Evolutionary conservation across 1,140 invertebrate genomes (phyloP).

Genomic region (Caenorhabditis brenneri): DNA sequence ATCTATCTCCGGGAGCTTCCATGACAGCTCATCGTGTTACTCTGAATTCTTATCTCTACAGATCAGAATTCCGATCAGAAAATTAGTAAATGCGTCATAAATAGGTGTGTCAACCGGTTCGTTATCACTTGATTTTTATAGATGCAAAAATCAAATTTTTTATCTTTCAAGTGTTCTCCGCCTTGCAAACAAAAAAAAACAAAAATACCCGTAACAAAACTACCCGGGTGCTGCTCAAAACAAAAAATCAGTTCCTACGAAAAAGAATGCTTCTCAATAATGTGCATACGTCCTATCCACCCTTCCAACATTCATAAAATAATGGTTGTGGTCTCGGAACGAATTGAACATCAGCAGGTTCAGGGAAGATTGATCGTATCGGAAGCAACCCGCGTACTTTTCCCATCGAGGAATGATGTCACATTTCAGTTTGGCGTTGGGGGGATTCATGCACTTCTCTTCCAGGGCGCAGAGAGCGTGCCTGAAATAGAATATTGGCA

Average conservation of each 20-base stretch:
- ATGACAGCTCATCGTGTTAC: too few relatives aligned
- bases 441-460: not conserved
- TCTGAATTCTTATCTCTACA: too few relatives aligned
- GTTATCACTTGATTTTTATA: too few relatives aligned
- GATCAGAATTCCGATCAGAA: too few relatives aligned
- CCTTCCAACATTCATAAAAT: not conserved
- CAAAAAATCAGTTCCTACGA: not conserved
- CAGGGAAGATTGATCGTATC: not conserved
- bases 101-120: too few relatives aligned
- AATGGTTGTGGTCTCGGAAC: slow-evolving; percentile 4
- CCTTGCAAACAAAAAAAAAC: too few relatives aligned
- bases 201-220: not conserved
- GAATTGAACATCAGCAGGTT: slow-evolving; percentile 1
- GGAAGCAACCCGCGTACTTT: not conserved
- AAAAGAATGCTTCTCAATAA: not conserved
- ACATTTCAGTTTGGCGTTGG: not conserved
- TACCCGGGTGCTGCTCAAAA: too few relatives aligned
- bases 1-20: too few relatives aligned
- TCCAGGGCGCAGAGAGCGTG: not conserved
- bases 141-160: too few relatives aligned
- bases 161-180: too few relatives aligned
- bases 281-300: not conserved
- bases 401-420: not conserved
- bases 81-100: too few relatives aligned
- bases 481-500: not conserved